A percentile compares a stretch with the other conserved stretches of the same genome.
Conservation (phyloP, 2,888 invertebrate genomes). For the Marasmarcha lunaedactyla region DNA sequence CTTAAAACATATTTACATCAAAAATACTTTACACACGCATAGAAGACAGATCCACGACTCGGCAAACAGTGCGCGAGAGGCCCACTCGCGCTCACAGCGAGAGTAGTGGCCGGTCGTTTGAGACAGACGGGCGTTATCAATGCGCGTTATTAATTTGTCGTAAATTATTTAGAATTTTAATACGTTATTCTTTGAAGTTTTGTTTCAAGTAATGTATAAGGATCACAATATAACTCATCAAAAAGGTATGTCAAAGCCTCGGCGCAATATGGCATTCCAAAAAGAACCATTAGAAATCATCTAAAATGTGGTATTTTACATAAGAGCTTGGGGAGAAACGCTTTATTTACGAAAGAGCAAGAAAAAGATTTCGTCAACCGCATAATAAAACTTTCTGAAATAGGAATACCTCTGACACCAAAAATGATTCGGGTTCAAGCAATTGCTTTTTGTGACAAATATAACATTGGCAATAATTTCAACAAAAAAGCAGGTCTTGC, state of each 20-base stretch:
- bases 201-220: neutral
- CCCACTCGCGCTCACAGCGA: too few relatives aligned
- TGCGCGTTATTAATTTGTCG: too few relatives aligned
- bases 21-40: neutral
- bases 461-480: conserved; percentile 9
- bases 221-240: neutral
- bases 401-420: conserved; percentile 9
- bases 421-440: conserved; percentile 8
- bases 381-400: conserved; percentile 9
- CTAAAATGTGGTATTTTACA: conserved; percentile 9
- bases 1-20: neutral
- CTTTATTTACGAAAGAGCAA: conserved; percentile 12
- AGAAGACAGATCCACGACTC: neutral
- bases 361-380: conserved; percentile 6
- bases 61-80: neutral
- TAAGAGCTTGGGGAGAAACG: conserved; percentile 12
- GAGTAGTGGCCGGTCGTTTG: too few relatives aligned
- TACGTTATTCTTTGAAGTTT: neutral
- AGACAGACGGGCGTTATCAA: too few relatives aligned
- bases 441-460: conserved; percentile 8
- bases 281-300: conserved; percentile 11
- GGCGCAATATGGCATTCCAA: conserved; percentile 7
- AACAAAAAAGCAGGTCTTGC: conserved; percentile 7
- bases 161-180: neutral
- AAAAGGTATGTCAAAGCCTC: conserved; percentile 1